A percentile compares a stretch with the other conserved stretches of the same genome.
Evolutionary conservation across 2,888 invertebrate species (phyloP).

Genomic region (Lepidonotus clava): DNA sequence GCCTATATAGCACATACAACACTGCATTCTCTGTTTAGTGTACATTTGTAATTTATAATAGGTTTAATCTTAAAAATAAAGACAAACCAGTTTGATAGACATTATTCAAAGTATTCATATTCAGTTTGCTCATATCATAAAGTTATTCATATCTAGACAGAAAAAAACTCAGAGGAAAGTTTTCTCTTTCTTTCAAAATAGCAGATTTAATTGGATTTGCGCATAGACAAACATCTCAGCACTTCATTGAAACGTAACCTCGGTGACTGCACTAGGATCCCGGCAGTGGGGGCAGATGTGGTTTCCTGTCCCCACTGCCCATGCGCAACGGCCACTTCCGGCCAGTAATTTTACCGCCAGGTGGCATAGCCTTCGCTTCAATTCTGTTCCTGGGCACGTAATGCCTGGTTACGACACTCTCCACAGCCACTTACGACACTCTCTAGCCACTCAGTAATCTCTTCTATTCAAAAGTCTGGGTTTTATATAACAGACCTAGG

Average conservation of each 20-base stretch:
- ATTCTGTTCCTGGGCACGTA: neutral
- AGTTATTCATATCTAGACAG: too few species aligned
- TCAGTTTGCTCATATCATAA: too few species aligned
- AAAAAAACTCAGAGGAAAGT: too few species aligned
- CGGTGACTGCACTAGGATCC: neutral
- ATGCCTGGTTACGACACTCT: neutral
- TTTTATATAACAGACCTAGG: slow-evolving; percentile 19
- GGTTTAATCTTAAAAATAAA: too few species aligned
- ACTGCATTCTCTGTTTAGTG: too few species aligned
- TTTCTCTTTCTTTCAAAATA: too few species aligned
- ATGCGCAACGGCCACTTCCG: slow-evolving; percentile 37
- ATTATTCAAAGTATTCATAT: too few species aligned
- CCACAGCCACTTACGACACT: too few species aligned
- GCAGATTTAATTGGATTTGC: neutral
- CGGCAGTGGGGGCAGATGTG: slow-evolving; percentile 21
- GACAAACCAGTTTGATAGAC: too few species aligned
- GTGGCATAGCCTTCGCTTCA: slow-evolving; percentile 7
- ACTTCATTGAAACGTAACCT: neutral
- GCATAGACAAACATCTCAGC: too few species aligned
- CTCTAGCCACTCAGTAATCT: neutral
- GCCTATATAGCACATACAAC: too few species aligned
- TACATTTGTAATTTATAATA: too few species aligned
- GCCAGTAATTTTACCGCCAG: slow-evolving; percentile 28
- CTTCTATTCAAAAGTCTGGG: neutral
- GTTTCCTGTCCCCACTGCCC: neutral